Conservation (phyloP, 2,113 vertebrate genomes). For the Strix aluco region DNA sequence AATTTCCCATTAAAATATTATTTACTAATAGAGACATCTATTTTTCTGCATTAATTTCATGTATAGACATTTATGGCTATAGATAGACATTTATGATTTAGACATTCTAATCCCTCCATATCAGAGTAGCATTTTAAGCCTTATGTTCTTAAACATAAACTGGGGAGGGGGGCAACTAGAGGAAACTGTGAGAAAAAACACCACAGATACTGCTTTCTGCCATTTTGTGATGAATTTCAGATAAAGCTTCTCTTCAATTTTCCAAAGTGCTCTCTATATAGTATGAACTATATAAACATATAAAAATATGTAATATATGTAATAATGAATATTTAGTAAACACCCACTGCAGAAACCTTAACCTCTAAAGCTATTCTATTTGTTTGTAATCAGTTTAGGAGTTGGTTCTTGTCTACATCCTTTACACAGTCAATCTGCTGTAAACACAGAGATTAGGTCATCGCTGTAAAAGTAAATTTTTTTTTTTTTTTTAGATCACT, state of each 20-base stretch:
- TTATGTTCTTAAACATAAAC: not conserved
- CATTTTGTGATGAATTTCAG: not conserved
- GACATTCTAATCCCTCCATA: not conserved
- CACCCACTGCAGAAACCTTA: not conserved
- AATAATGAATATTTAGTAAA: not conserved
- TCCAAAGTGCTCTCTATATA: not conserved
- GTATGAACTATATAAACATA: not conserved
- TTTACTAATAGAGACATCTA: not conserved
- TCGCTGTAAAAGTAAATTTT: fast-evolving
- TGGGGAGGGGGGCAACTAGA: not conserved
- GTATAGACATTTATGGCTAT: not conserved
- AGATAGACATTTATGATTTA: not conserved
- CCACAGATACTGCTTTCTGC: not conserved
- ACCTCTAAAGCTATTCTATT: not conserved
- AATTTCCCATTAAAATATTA: not conserved
- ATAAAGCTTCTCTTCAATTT: not conserved
- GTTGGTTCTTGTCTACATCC: not conserved
- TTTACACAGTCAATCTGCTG: not conserved
- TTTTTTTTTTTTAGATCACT: not conserved
- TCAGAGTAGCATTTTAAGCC: not conserved
- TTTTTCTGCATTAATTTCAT: not conserved
- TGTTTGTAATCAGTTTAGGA: not conserved
- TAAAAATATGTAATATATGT: not conserved
- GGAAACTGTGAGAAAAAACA: fast-evolving
- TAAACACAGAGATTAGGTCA: not conserved